Base-by-base conservation (phyloP, 2,797 vertebrate genomes). In the Sebastes steindachneri region DNA sequence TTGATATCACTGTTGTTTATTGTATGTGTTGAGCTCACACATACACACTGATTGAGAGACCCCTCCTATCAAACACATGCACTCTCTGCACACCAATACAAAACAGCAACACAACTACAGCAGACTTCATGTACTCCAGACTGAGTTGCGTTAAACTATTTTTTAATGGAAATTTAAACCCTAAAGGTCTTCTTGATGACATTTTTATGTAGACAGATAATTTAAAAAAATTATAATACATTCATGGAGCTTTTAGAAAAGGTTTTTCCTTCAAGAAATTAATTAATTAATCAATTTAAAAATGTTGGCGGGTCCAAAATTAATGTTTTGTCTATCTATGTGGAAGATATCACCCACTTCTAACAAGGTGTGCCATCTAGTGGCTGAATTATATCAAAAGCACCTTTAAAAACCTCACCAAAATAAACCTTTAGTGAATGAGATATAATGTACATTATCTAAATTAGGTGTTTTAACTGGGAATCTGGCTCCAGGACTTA, bases 1-100 rank as follows among this genome's bases (percentile, higher is more conserved):
- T 79, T 65, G 57, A 88, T 89, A 88, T 84, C 82, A 62, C 72
- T 82, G 68, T 86, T 94, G 88, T 95, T 95, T 94, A 90, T 93
- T 88, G 70, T 71, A 73, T 68, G 67, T 82, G 57, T 86, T 29
- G 51, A 55, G 26, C 54, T 67, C 75, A 55, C 51, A 54, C 62
- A 64, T 28, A 55, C 51, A 59, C 63, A 37, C 14, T 3, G 41
- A 68, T 28, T 63, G 35, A 74, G 71, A 31, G 31, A 58, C 70
- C 51, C 63, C 60, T 79, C 26, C 68, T 80, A 73, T 86, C 31
- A 70, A 77, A 69, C 79, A 51, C 72, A 63, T 58, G 55, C 19
- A 62, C 26, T 62, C 31, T 75, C 60, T 28, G 62, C 69, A 63
- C 48, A 37, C 48, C 21, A 81, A 28, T 2, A 9, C 48, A 74